Evolutionary conservation across 2,888 invertebrate species (phyloP), one percentile per base, ranked within the genome.

Genomic region (Napeogenes inachia): DNA sequence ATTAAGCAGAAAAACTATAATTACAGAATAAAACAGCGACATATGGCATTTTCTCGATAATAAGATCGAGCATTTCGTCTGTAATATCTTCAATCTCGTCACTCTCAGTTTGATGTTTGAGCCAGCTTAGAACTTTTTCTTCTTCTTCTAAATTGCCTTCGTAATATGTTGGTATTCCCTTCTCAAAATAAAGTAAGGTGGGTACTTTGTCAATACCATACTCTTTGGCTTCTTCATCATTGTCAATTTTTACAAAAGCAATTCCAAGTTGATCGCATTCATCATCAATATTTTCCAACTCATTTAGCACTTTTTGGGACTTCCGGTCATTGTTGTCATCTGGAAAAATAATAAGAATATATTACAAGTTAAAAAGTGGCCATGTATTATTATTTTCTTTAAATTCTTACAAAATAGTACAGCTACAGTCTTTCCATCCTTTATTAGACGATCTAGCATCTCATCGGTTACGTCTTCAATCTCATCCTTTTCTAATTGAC

Each of bases 71-170:
- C 97, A 98, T 97, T 91, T 98, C 97, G 82, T 97, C 97, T 21
- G 97, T 98, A 62, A 98, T 95, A 77, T 98, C 97, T 89, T 98
- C 97, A 73, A 98, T 98, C 90, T 97, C 96, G 82, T 98, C 97
- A 73, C 93, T 94, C 73, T 95, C 96, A 54, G 94, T 92, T 80
- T 97, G 97, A 74, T 95, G 94, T 72, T 94, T 94, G 35, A 97
- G 92, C 97, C 97, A 97, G 73, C 93, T 94, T 0, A 97, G 85
- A 21, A 97, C 95, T 81, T 96, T 96, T 69, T 97, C 96, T 82
- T 97, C 97, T 73, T 97, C 96, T 85, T 96, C 96, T 71, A 97
- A 90, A 82, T 97, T 96, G 70, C 97, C 97, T 92, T 93, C 94
- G 75, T 94, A 95, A 72, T 93, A 91, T 54, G 94, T 94, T 64